Evolutionary conservation across 2,113 vertebrate species (phyloP).

Genomic region (Sturnus vulgaris): DNA sequence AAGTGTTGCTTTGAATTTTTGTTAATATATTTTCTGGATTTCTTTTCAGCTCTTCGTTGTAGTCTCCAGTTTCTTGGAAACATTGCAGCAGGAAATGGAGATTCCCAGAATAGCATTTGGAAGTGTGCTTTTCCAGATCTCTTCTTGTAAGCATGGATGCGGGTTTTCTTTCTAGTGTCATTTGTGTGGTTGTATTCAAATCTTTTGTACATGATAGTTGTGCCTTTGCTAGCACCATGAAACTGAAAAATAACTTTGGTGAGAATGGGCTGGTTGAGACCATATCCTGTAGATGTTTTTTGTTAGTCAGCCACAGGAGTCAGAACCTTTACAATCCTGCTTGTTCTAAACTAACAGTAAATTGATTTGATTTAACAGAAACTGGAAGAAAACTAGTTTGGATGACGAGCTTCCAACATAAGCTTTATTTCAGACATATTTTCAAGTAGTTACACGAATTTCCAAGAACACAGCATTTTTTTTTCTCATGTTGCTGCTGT

Average conservation of each 20-base stretch:
- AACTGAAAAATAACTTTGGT: neutral
- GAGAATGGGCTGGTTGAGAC: neutral
- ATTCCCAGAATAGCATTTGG: conserved; percentile 87
- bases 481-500: neutral
- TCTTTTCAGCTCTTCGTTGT: conserved; percentile 84
- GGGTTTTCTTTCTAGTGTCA: neutral
- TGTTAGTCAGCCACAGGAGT: neutral
- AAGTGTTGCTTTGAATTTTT: neutral
- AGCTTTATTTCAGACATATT: neutral
- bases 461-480: neutral
- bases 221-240: neutral
- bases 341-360: neutral
- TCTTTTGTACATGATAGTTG: neutral
- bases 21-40: neutral
- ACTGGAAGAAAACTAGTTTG: neutral
- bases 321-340: neutral
- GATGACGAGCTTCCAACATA: neutral
- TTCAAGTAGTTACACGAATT: neutral
- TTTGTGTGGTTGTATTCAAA: neutral
- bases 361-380: neutral
- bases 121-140: conserved; percentile 76
- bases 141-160: conserved; percentile 74
- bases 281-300: neutral
- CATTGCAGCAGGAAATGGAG: conserved; percentile 84
- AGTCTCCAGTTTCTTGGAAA: conserved; percentile 96